Evolutionary conservation across 2,888 invertebrate genomes (phyloP).

Genomic region (Agrochola litura): DNA sequence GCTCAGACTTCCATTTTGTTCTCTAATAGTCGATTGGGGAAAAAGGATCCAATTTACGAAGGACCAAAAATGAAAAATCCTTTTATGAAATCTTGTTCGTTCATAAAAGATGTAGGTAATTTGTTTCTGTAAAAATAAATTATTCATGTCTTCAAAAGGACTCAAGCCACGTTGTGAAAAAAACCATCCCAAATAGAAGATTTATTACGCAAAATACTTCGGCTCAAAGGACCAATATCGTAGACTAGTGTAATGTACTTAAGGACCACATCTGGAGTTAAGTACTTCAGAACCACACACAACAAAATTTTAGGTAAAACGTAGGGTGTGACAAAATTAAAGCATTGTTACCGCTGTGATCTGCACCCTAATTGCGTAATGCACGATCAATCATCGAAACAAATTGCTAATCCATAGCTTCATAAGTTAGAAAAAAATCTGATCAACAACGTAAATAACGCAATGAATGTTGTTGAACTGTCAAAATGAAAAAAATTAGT

Average conservation of each 20-base stretch:
- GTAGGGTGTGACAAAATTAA: not conserved
- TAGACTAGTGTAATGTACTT: not conserved
- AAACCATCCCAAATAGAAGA: not conserved
- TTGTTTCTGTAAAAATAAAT: not conserved
- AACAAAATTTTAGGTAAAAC: not conserved
- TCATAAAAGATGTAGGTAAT: not conserved
- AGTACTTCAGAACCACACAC: not conserved
- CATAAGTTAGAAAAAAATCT: too few relatives aligned
- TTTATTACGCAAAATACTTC: not conserved
- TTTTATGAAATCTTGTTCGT: not conserved
- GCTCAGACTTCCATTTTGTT: constrained; percentile 34
- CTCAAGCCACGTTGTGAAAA: not conserved
- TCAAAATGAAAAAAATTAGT: too few relatives aligned
- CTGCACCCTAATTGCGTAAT: too few relatives aligned
- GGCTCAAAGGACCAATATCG: not conserved
- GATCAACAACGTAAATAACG: too few relatives aligned
- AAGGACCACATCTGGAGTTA: not conserved
- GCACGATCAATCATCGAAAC: too few relatives aligned
- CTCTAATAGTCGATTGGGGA: constrained; percentile 26
- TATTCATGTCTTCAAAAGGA: not conserved
- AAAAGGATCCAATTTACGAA: constrained; percentile 7
- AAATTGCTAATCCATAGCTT: too few relatives aligned
- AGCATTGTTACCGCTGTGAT: too few relatives aligned
- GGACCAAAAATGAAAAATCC: not conserved
- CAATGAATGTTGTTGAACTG: too few relatives aligned